Evolutionary conservation across 2,888 invertebrate genomes (phyloP), one percentile per base, ranked within the genome.

Genomic region (Macaria notata): DNA sequence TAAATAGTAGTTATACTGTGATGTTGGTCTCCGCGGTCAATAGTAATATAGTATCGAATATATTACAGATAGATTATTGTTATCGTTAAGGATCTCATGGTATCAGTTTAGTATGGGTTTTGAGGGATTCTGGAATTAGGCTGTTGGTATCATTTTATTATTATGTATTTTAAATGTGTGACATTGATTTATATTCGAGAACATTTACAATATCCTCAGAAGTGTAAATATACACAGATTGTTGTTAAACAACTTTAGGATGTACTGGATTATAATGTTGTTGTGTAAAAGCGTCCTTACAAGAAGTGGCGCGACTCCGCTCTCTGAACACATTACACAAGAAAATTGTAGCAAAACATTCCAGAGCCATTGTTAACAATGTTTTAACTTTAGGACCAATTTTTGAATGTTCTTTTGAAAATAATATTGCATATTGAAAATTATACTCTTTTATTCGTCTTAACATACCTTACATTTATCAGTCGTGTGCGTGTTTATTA

Each of bases 361-460:
- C 91, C 91, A 91, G 88, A 88, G 86, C 88, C 87, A 90, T 90
- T 91, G 91, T 91, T 90, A 89, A 88, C 84, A 86, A 87, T 88
- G 87, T 89, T 90, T 90, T 90, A 90, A 88, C 77, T 86, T 90
- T 90, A 90, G 90, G 90, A 90, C 90, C 90, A 90, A 90, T 90
- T 91, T 91, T 91, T 89, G 84, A 90, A 88, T 81, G 87, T 90
- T 90, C 88, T 90, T 90, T 90, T 88, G 87, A 89, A 88, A 91
- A 90, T 90, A 90, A 88, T 90, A 91, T 90, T 90, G 84, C 88
- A 88, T 90, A 90, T 89, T 89, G 84, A 88, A 41, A 36, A 75
- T 72, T 69, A 68, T 67, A 64, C 61, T 76, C 76, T 79, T 78
- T 78, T 81, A 78, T 69, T 72, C 69, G 49, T 41, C 52, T 55